Percentiles rank a stretch among this genome's conserved stretches.
Evolutionary conservation across 2,797 vertebrate genomes (phyloP).

Genomic region (Crocodylus rhombifer): DNA sequence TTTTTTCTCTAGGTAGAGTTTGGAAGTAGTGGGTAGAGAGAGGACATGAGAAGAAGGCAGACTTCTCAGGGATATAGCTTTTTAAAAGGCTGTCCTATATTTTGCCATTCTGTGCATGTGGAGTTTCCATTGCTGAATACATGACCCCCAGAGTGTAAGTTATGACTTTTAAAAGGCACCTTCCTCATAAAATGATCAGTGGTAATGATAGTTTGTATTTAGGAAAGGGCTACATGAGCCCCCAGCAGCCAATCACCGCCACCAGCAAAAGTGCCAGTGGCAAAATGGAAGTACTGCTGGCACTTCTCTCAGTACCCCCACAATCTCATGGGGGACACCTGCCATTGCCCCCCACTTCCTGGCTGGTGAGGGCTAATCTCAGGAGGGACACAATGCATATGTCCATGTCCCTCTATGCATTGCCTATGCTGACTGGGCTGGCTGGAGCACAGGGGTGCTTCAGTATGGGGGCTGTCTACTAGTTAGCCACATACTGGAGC

Average conservation of each 20-base stretch:
- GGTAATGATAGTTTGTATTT: not conserved
- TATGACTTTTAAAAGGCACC: not conserved
- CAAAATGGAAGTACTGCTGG: no score
- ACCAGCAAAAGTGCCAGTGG: no score
- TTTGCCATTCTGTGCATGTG: not conserved
- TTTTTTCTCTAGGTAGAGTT: not conserved
- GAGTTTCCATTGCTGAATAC: not conserved
- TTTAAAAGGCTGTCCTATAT: not conserved
- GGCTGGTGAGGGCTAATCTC: not conserved
- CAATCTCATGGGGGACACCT: no score
- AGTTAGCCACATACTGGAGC: no score
- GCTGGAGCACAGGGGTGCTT: no score
- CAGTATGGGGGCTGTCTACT: no score
- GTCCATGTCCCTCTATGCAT: no score
- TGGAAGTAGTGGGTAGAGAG: not conserved
- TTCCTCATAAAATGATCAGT: not conserved
- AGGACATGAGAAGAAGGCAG: not conserved
- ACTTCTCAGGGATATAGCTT: not conserved
- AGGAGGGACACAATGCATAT: not conserved
- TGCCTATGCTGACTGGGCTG: no score
- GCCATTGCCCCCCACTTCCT: no score
- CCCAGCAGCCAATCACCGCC: no score
- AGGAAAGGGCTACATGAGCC: no score
- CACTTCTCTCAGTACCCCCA: no score
- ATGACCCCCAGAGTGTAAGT: not conserved